A percentile compares a stretch with the other conserved stretches of the same genome.
These are phyloP conservation scores for Sitobion miscanthi DNA, from an alignment of 1,140 invertebrate species.

Conservation along the genomic window DNA sequence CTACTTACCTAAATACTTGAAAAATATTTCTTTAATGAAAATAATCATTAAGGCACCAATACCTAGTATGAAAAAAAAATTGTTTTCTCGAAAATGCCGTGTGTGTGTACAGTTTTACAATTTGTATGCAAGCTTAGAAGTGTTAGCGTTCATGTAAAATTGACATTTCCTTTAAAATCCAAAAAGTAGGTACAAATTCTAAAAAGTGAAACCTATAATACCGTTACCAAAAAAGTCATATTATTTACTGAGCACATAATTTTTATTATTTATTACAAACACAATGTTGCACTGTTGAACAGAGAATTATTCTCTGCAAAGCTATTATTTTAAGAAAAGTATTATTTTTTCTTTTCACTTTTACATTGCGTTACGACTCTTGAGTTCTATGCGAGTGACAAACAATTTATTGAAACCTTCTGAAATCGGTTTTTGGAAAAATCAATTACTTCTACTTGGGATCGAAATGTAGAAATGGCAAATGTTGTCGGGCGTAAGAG, in stretches of 20 bases:
- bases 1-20: not conserved
- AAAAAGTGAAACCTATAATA: not conserved
- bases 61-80: too few relatives aligned
- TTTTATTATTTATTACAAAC: not conserved
- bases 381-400: not conserved
- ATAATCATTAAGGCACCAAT: not conserved
- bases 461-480: not conserved
- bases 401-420: not conserved
- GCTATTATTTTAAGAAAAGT: slow-evolving; percentile 9
- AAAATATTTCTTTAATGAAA: not conserved
- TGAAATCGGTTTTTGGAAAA: not conserved
- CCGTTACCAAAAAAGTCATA: not conserved
- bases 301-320: not conserved
- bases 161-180: not conserved
- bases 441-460: not conserved
- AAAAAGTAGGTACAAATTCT: not conserved
- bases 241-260: not conserved
- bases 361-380: not conserved
- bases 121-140: not conserved
- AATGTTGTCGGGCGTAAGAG: not conserved
- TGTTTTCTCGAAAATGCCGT: not conserved
- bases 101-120: not conserved
- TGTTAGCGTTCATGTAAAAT: not conserved
- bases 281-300: not conserved
- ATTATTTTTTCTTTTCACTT: not conserved